Conservation (phyloP, 2,888 invertebrate genomes). For the Leistus spinibarbis region DNA sequence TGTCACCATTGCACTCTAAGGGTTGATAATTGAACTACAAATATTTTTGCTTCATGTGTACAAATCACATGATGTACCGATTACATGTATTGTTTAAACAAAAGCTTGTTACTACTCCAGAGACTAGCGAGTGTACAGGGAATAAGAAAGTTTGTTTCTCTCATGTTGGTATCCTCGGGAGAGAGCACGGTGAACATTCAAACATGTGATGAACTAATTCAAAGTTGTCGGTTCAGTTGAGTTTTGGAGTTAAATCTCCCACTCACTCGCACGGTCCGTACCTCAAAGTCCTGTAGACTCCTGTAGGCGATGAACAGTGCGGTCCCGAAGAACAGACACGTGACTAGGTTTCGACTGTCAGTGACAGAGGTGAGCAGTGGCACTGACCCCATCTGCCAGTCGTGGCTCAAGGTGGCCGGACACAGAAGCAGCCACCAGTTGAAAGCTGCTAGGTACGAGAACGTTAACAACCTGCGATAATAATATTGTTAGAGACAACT, state of each 20-base stretch:
- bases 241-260: background rate
- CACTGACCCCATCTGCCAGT: conserved; percentile 90
- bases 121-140: background rate
- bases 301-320: conserved; percentile 66
- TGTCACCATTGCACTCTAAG: too few relatives aligned
- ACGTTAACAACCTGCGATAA: conserved; percentile 74
- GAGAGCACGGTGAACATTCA: background rate
- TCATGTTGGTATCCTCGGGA: background rate
- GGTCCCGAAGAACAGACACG: conserved; percentile 69
- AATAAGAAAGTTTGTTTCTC: background rate
- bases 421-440: conserved; percentile 85
- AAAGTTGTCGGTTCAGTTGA: conserved; percentile 2
- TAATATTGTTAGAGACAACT: conserved; percentile 19
- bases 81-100: background rate
- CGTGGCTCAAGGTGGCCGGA: conserved; percentile 79
- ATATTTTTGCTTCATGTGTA: background rate
- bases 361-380: conserved; percentile 74
- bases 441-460: conserved; percentile 80
- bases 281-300: conserved; percentile 72
- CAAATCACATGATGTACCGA: background rate
- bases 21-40: too few relatives aligned
- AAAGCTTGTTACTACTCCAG: background rate
- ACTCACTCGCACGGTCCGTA: conserved; percentile 51
- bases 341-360: conserved; percentile 76
- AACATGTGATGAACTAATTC: conserved; percentile 6